Conservation (phyloP, 2,797 vertebrate species). For the Varecia variegata region DNA sequence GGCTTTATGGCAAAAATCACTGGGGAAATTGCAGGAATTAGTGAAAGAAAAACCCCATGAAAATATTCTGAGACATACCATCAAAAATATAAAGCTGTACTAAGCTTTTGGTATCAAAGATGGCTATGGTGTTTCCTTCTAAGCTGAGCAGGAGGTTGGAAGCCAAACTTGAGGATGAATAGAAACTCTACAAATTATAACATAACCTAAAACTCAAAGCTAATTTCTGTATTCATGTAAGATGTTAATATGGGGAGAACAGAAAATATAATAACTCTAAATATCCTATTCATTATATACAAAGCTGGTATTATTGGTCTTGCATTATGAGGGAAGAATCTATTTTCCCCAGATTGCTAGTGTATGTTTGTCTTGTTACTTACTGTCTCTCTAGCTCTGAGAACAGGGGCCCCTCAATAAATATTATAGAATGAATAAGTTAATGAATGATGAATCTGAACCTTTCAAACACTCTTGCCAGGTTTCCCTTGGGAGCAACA, state of each 20-base stretch:
- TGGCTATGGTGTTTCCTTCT: neutral
- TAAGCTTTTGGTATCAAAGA: neutral
- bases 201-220: neutral
- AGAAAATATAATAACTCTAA: neutral
- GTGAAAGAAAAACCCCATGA: neutral
- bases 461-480: conserved; percentile 5
- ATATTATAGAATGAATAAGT: conserved; percentile 59
- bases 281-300: neutral
- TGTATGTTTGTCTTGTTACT: neutral
- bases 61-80: neutral
- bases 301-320: neutral
- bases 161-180: conserved; percentile 21
- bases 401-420: conserved; percentile 22
- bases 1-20: neutral
- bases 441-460: conserved; percentile 29
- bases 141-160: conserved; percentile 14
- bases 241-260: neutral
- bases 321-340: neutral
- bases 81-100: neutral
- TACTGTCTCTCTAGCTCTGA: neutral
- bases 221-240: neutral
- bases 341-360: neutral
- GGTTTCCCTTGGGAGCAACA: conserved; percentile 13
- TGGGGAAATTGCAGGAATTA: neutral
- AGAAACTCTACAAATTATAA: neutral